Conservation (phyloP, 2,888 invertebrate genomes). For the Galeruca laticollis region DNA sequence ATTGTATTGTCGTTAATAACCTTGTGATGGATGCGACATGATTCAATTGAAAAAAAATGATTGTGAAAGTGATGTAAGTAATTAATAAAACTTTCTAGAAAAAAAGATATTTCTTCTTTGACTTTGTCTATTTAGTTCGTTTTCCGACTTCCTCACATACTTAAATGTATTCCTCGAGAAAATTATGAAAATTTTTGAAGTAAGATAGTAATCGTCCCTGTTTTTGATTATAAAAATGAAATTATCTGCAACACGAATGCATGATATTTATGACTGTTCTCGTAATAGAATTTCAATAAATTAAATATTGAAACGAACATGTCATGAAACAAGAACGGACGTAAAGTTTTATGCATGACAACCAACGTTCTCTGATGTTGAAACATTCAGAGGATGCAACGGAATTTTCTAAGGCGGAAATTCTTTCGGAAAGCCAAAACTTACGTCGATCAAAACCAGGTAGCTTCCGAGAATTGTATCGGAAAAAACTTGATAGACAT, state of each 20-base stretch:
- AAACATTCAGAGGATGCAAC: conserved; percentile 26
- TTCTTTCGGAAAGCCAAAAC: conserved; percentile 14
- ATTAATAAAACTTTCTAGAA: too few relatives aligned
- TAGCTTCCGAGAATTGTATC: conserved; percentile 38
- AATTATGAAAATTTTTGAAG: too few relatives aligned
- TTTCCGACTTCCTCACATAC: too few relatives aligned
- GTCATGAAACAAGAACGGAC: conserved; percentile 1
- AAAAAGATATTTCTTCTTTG: too few relatives aligned
- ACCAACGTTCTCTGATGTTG: conserved; percentile 4
- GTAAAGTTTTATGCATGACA: conserved; percentile 21
- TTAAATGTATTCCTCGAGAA: too few relatives aligned
- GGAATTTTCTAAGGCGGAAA: conserved; percentile 9
- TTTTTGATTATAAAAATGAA: too few relatives aligned
- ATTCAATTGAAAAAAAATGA: too few relatives aligned
- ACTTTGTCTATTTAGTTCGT: too few relatives aligned
- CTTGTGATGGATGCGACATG: too few relatives aligned
- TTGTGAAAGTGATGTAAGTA: too few relatives aligned
- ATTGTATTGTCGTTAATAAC: too few relatives aligned
- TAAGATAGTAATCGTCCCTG: too few relatives aligned
- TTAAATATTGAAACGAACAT: not conserved
- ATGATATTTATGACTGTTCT: not conserved
- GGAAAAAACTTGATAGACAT: conserved; percentile 39
- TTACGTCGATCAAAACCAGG: conserved; percentile 37
- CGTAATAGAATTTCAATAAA: not conserved
- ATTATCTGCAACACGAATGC: not conserved